Base-by-base conservation (phyloP, 2,888 invertebrate genomes). In the Operophtera brumata region DNA sequence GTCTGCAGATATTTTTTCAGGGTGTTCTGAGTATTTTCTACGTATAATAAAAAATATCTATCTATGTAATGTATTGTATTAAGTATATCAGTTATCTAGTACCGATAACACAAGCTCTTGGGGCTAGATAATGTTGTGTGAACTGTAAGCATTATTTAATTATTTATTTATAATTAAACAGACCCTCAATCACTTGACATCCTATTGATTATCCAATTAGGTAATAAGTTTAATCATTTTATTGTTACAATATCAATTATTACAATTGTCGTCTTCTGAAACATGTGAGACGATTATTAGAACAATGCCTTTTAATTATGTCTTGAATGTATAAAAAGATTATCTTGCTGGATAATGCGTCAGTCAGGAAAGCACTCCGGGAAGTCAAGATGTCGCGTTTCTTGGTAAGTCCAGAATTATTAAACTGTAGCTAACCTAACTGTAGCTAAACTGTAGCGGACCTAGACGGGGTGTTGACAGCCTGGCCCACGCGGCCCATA, bases 371-470 rank as follows among this genome's bases (percentile, higher is more conserved):
- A 30, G 13, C 10, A 37, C 46, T 40, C 7, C 5, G 25, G 45
- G 26, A 40, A 36, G 13, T 30, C 26, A 46, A 43, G 37, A 63
- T 63, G 63, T 61, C 63, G 9, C 63, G 63, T 1, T 47, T 63
- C 3, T 53, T 63, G 59, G 63, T 63, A 36, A 63, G 61, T 54
- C 34, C 30, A 7, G 6, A 30, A 8, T 47, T 32, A 30, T 32
- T 28, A 37, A 30, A 2, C 10, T 28, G 7, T 37, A 35, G n/a
- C 4, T 28, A 36, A 2, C n/a, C n/a, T 43, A 36, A 42, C 34
- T 2, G 11, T 14, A 20, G 20, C 4, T 20, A 20, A 20, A 20
- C 2, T 20, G 2, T 20, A 20, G n/a, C n/a, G n/a, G n/a, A n/a
- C n/a, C n/a, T n/a, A n/a, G n/a, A n/a, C n/a, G n/a, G n/a, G n/a